phyloP scores from a whole-genome alignment of 2,797 vertebrate genomes.

The Neosilurus mollespiculum region DNA sequence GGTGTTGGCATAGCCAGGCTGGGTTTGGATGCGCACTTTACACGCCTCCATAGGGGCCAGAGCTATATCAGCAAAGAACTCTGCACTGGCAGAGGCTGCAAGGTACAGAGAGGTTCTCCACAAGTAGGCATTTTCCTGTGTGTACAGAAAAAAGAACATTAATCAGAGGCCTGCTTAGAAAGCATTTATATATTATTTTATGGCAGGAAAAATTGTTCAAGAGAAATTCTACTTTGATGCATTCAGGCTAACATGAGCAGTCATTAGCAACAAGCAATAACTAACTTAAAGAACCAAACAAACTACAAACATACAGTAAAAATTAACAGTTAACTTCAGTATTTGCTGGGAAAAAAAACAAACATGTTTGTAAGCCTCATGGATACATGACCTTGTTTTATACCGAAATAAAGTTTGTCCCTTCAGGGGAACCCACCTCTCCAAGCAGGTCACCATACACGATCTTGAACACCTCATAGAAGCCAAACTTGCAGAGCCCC shows the following conservation, averaged over 20 bases:
- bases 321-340: not conserved
- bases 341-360: not conserved
- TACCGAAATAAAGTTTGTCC: no score
- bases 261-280: not conserved
- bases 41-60: slow-evolving; percentile 90
- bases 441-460: slow-evolving; percentile 80
- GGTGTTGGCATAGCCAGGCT: slow-evolving; percentile 86
- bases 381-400: no score
- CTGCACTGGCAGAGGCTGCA: slow-evolving; percentile 86
- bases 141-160: not conserved
- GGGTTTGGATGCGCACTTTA: slow-evolving; percentile 88
- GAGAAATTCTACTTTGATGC: not conserved
- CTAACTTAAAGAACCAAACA: not conserved
- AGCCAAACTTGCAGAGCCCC: slow-evolving; percentile 89
- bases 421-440: slow-evolving; percentile 71
- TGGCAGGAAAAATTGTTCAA: not conserved
- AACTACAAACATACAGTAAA: not conserved
- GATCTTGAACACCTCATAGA: slow-evolving; percentile 89
- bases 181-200: not conserved
- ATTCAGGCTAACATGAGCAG: not conserved
- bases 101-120: slow-evolving; percentile 87
- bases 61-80: slow-evolving; percentile 89
- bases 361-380: not conserved
- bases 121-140: slow-evolving; percentile 82
- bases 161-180: not conserved